A percentile compares a stretch with the other conserved stretches of the same genome.
Conservation (phyloP, 2,888 invertebrate genomes). For the Drosophila melanocephala region DNA sequence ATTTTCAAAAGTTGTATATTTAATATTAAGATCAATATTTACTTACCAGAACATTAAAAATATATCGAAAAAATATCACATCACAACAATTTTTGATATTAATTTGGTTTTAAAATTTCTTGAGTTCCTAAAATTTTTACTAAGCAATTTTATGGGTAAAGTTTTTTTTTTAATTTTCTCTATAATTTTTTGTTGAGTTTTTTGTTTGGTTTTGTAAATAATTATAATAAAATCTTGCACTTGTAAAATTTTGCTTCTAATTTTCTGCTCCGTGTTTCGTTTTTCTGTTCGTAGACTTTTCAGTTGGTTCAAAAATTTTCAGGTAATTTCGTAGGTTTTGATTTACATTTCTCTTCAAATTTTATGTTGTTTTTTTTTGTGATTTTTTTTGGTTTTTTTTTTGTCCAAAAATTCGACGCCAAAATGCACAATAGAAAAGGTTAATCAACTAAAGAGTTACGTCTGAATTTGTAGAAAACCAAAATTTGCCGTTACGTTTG, state of each 20-base stretch:
- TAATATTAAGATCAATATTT: background rate
- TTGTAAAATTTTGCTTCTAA: constrained; percentile 72
- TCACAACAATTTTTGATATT: constrained; percentile 75
- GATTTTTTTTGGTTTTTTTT: constrained; percentile 8
- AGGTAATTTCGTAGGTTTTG: constrained; percentile 85
- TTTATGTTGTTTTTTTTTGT: constrained; percentile 42
- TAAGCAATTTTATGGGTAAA: constrained; percentile 37
- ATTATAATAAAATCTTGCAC: constrained; percentile 72
- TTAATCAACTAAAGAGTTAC: constrained; percentile 74
- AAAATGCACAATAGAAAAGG: constrained; percentile 67
- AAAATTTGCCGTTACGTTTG: constrained; percentile 58
- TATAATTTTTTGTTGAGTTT: constrained; percentile 33
- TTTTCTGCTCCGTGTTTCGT: constrained; percentile 40
- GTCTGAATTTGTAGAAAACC: constrained; percentile 81
- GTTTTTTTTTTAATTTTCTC: constrained; percentile 30
- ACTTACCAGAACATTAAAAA: constrained; percentile 79
- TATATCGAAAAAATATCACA: constrained; percentile 81
- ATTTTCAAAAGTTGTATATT: background rate
- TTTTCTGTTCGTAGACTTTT: constrained; percentile 59
- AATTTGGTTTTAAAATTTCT: constrained; percentile 56
- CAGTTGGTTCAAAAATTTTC: constrained; percentile 75
- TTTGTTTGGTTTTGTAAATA: constrained; percentile 64
- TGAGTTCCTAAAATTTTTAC: constrained; percentile 58
- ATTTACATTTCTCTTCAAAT: constrained; percentile 57
- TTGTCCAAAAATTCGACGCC: constrained; percentile 63